Evolutionary conservation across 2,888 invertebrate genomes (phyloP), one percentile per base, ranked within the genome.

Genomic region (Agrenia bidenticulata): DNA sequence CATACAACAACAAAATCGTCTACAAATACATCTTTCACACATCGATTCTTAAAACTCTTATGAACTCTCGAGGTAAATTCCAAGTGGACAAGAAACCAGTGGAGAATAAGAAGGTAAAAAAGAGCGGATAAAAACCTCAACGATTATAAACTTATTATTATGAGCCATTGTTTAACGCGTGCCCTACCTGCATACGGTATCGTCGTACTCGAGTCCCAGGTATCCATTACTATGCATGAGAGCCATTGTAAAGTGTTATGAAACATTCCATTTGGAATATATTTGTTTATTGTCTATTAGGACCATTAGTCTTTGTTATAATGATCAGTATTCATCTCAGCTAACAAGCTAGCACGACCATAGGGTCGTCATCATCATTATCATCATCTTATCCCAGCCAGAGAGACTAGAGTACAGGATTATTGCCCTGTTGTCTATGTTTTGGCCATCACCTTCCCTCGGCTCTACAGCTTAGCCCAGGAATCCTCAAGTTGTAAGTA

Each of bases 401-500:
- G 19, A 45, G 19, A 45, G 45, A 19, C 45, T 11, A 17, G 15
- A 45, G 19, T 45, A 45, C 45, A 55, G 24, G 55, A 55, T 55
- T 55, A 55, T 51, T 55, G 37, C 55, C 37, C 55, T 19, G 13
- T 45, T 19, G n/a, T 45, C 9, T 15, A 19, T 45, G 45, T 45
- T 5, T 45, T 39, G 39, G 7, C 7, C 39, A 39, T 15, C 5
- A 32, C 11, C 11, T 32, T 32, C 11, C 32, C 32, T 32, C 45
- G 19, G 9, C 45, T 17, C 45, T 45, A 17, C 45, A 55, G 55
- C 19, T 32, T 55, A 32, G 2, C 7, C 55, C 2, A 17, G 41
- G 64, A 32, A 32, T 32, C 5, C 32, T 32, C 64, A 71, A 69
- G 66, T 71, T 41, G 57, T 66, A 66, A 69, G 64, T 69, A 71